Conservation (phyloP, 2,113 vertebrate genomes). For the Aptenodytes forsteri region DNA sequence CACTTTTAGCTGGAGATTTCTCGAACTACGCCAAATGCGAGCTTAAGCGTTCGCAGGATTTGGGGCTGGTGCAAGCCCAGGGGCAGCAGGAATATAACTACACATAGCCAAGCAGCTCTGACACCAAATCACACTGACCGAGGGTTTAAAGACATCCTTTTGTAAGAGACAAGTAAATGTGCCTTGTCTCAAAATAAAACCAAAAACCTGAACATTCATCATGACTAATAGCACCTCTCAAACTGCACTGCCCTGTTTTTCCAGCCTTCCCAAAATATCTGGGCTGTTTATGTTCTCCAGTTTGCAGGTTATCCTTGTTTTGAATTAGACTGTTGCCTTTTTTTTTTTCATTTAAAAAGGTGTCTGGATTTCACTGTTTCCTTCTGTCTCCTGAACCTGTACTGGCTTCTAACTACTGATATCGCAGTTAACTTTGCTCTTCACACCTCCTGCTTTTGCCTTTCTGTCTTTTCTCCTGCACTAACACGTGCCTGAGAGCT, state of each 20-base stretch:
- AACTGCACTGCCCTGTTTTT: conserved; percentile 7
- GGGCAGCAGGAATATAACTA: not conserved
- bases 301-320: conserved; percentile 1
- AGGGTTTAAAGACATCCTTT: not conserved
- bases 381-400: not conserved
- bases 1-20: not conserved
- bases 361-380: not conserved
- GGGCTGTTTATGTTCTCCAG: conserved; percentile 20
- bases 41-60: rapidly evolving
- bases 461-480: not conserved
- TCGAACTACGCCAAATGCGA: not conserved
- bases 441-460: not conserved
- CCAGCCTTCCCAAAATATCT: not conserved
- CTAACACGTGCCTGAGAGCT: not conserved
- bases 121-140: not conserved
- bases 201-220: not conserved
- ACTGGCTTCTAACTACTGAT: not conserved
- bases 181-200: not conserved
- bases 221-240: conserved; percentile 10
- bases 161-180: not conserved
- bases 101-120: not conserved
- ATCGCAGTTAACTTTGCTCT: not conserved
- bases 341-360: not conserved
- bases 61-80: not conserved
- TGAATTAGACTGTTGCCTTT: not conserved